Evolutionary conservation across 1,140 invertebrate species (phyloP).

Genomic region (Ephestia elutella): DNA sequence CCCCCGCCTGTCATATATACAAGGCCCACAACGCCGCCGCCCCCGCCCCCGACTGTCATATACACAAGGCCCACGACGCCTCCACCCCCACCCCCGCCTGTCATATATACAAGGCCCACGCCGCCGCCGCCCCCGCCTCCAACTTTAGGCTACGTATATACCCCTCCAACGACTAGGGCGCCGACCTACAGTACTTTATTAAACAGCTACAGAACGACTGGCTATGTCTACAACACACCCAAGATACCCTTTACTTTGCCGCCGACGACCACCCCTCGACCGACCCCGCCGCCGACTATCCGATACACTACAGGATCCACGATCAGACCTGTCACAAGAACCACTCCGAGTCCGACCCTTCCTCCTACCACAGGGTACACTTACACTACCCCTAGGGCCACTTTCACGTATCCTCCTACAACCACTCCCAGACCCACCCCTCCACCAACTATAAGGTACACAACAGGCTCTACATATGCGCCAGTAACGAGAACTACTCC

Average conservation of each 20-base stretch:
- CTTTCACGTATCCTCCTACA: conserved; percentile 24
- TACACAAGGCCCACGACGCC: conserved; percentile 12
- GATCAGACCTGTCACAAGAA: conserved; percentile 22
- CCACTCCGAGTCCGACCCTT: conserved; percentile 17
- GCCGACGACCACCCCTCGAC: conserved; percentile 20
- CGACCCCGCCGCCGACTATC: conserved; percentile 22
- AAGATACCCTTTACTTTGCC: conserved; percentile 23
- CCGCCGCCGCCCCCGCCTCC: conserved; percentile 16
- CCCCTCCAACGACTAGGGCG: conserved; percentile 21
- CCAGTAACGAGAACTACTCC: conserved; percentile 13
- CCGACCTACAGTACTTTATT: conserved; percentile 24
- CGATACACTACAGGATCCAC: conserved; percentile 13
- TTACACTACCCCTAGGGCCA: conserved; percentile 25
- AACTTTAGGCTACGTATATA: conserved; percentile 17
- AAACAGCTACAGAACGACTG: conserved; percentile 17
- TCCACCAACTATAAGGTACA: conserved; percentile 15
- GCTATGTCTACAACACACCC: conserved; percentile 29
- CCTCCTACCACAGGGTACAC: conserved; percentile 25
- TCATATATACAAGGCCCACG: conserved; percentile 10
- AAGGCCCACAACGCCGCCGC: conserved; percentile 15
- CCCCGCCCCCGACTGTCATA: conserved; percentile 14
- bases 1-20: conserved; percentile 13
- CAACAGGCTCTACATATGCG: neutral
- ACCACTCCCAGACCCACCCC: conserved; percentile 14
- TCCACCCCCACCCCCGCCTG: conserved; percentile 19